These are phyloP conservation scores for Platichthys stellatus DNA, from an alignment of 2,113 vertebrate species.

Conservation along the genomic window DNA sequence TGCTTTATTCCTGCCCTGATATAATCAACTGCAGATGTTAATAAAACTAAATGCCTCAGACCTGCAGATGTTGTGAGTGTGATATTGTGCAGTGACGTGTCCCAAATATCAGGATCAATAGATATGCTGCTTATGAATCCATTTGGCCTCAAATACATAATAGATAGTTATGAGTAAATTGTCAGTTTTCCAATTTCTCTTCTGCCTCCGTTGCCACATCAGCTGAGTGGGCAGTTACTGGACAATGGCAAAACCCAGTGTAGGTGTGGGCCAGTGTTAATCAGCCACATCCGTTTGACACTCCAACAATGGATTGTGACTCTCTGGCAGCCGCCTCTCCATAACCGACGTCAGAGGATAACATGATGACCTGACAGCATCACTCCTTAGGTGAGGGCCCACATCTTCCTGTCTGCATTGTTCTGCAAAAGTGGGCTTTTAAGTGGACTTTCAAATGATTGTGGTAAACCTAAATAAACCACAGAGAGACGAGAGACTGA, in stretches of 20 bases:
- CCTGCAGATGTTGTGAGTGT: no score
- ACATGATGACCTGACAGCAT: constrained; percentile 66
- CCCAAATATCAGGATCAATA: background rate
- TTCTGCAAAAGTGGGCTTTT: constrained; percentile 35
- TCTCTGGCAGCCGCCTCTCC: constrained; percentile 52
- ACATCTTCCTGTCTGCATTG: constrained; percentile 60
- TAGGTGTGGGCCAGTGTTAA: constrained; percentile 64
- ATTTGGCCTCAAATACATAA: constrained; percentile 27
- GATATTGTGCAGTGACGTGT: no score
- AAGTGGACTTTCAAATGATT: constrained; percentile 27
- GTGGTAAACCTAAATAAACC: constrained; percentile 3
- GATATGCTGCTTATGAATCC: constrained; percentile 5
- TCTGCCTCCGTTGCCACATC: constrained; percentile 29
- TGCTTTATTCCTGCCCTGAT: background rate
- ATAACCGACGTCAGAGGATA: constrained; percentile 68
- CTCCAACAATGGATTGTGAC: constrained; percentile 69
- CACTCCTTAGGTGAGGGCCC: constrained; percentile 41
- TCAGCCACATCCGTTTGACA: constrained; percentile 62
- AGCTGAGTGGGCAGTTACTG: constrained; percentile 53
- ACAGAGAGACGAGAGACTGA: background rate
- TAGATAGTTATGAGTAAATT: constrained; percentile 22
- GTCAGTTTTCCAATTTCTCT: constrained; percentile 28
- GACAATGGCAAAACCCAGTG: constrained; percentile 35
- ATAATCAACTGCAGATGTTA: background rate
- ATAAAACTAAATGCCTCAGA: background rate